Base-by-base conservation (phyloP, 2,888 invertebrate genomes). In the Buathra laborator region DNA sequence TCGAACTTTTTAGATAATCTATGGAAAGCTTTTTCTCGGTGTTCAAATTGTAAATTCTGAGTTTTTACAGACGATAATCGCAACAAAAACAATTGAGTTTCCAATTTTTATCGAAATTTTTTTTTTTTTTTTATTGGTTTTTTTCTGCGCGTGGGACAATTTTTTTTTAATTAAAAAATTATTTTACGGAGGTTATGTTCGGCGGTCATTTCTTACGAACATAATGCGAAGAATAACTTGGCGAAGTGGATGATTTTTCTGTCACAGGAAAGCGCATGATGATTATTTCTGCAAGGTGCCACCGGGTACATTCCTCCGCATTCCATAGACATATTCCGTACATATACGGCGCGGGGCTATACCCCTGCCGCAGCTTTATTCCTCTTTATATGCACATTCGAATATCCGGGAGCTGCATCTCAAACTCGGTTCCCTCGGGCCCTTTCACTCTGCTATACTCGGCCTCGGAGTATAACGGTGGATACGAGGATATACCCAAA, bases 351-450 rank as follows among this genome's bases (percentile, higher is more conserved):
- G 32, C 16, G 16, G 3, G 3, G 16, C 81, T 53, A 86, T 84
- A 83, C 85, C 66, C 78, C 72, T 80, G 72, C 81, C 79, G 85
- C 78, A 81, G 87, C 84, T 89, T 89, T 88, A 90, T 88, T 88
- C 87, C 86, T 86, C 86, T 89, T 89, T 90, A 86, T 87, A 89
- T 87, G 89, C 87, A 86, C 87, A 87, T 90, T 89, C 87, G 89
- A 89, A 90, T 89, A 89, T 90, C 89, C 87, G 88, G 87, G 83
- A 87, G 87, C 86, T 89, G 87, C 87, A 87, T 90, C 87, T 88
- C 82, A 90, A 91, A 89, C 86, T 91, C 88, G 85, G 84, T 85
- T 88, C 87, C 86, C 84, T 71, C 86, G 81, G 62, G 71, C 81
- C 75, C 84, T 46, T 10, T 44, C 44, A 12, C 67, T 68, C 24